These are phyloP conservation scores for Hydrozoanthus tunicans DNA, from an alignment of 64 coral and sea anemone species.

Conservation along the genomic window DNA sequence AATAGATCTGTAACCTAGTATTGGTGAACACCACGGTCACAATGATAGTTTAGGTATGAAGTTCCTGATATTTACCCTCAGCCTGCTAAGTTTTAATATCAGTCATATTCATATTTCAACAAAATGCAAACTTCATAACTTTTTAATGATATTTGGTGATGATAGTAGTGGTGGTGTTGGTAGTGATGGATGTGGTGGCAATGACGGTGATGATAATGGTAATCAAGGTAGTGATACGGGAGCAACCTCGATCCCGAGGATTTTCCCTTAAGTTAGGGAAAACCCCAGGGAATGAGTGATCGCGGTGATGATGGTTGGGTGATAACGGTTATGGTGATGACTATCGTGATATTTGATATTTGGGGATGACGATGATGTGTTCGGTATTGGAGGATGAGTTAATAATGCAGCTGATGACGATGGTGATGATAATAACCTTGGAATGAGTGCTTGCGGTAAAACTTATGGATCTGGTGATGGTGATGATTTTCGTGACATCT, in stretches of 20 bases:
- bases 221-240: background rate
- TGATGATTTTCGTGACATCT: background rate
- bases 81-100: no score
- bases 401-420: background rate
- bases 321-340: no score
- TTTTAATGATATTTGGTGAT: no score
- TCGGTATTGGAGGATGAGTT: no score
- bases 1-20: no score
- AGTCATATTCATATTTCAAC: no score
- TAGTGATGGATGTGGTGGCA: background rate
- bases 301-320: background rate
- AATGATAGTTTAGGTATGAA: no score
- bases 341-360: background rate
- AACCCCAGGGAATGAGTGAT: background rate
- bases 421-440: background rate
- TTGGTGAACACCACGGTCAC: no score
- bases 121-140: background rate
- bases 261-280: no score
- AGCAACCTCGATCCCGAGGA: background rate
- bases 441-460: background rate
- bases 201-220: background rate
- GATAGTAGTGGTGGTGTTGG: background rate
- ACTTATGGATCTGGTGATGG: no score
- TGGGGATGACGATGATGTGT: background rate
- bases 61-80: no score